Evolutionary conservation across 1,140 invertebrate species (phyloP), one percentile per base, ranked within the genome.

Genomic region (Steinernema khuongi): DNA sequence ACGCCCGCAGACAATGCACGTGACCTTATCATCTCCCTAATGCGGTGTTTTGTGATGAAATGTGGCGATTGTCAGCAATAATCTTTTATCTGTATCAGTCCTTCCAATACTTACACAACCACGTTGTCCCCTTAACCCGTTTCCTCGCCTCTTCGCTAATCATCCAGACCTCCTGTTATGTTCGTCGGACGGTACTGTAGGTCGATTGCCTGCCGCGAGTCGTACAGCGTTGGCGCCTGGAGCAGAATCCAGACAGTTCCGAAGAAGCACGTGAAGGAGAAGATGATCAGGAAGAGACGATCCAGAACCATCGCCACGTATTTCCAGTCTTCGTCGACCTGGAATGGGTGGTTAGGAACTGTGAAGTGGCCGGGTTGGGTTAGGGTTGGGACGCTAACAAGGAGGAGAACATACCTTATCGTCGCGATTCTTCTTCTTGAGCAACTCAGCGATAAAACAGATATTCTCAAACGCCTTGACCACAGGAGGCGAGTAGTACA

Each of bases 281-380:
- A 99, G 82, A 96, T 91, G 90, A 93, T 97, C 67, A 99, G 90
- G 88, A 99, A 98, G 80, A 99, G 90, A 81, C 96, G 90, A 88
- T 99, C 96, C 84, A 99, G 88, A 1, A 99, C 95, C 95, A 98
- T 98, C 67, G 95, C 96, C 68, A 98, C 94, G 87, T 97, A 99
- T 85, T 97, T 97, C 96, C 96, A 99, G 88, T 99, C 96, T 70
- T 88, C 80, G 68, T 85, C 84, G 70, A 87, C 83, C 85, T 87
- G 76, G 2, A 76, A 73, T 60, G 17, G 14, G 0, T 7, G n/a
- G 14, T 22, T 18, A 14, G 36, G n/a, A 43, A 17, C 19, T 2
- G 29, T 70, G 17, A 18, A 70, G 11, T 70, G 17, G 32, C 11
- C 17, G 4, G 17, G 32, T 70, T 70, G 66, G 19, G 14, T 70